Evolutionary conservation across 2,797 vertebrate species (phyloP).

Genomic region (Sebastes cheni): DNA sequence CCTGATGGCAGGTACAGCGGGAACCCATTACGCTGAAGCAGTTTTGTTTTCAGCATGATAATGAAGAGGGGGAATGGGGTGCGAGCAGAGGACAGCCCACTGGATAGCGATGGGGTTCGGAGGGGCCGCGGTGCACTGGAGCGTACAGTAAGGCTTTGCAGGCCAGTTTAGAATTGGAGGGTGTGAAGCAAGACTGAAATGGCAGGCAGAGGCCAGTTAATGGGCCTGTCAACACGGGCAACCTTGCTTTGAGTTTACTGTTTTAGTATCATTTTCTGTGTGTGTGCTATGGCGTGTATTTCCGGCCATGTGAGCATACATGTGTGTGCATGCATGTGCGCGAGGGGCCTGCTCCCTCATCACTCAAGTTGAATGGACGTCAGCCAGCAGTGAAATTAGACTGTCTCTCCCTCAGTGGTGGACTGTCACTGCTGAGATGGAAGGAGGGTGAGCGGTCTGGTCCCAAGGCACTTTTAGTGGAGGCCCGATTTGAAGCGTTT

Average conservation of each 20-base stretch:
- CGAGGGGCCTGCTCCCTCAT: conserved; percentile 65
- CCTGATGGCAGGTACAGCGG: conserved; percentile 59
- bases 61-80: conserved; percentile 50
- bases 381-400: conserved; percentile 82
- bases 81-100: conserved; percentile 33
- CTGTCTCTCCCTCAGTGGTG: conserved; percentile 70
- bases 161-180: conserved; percentile 60
- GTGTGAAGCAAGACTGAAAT: conserved; percentile 64
- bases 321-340: conserved; percentile 33
- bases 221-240: conserved; percentile 78
- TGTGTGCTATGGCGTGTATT: background rate
- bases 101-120: conserved; percentile 33
- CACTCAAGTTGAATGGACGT: conserved; percentile 73
- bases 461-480: conserved; percentile 69
- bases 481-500: conserved; percentile 72
- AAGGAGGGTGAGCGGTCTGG: conserved; percentile 65
- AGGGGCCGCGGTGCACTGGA: conserved; percentile 55
- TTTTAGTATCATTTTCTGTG: conserved; percentile 57
- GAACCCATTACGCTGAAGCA: conserved; percentile 53
- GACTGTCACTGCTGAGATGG: conserved; percentile 72
- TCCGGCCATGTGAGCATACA: conserved; percentile 23
- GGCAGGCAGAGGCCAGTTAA: conserved; percentile 73
- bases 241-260: conserved; percentile 55
- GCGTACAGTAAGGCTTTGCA: conserved; percentile 57
- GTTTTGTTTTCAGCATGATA: conserved; percentile 66